Evolutionary conservation across 2,797 vertebrate species (phyloP).

Genomic region (Chaunax sp.): DNA sequence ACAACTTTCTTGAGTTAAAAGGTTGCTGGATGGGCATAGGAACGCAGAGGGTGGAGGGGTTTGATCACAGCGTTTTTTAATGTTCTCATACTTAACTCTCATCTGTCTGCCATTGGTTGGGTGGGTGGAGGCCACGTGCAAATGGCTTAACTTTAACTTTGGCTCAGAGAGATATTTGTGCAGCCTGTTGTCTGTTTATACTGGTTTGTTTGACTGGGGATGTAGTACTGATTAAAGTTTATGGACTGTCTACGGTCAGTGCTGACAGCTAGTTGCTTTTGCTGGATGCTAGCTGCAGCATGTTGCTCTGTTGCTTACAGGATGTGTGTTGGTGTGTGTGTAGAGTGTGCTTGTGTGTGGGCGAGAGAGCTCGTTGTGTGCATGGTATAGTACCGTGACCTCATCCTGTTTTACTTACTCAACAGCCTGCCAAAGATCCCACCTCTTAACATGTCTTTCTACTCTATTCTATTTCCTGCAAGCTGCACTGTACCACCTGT

Average conservation of each 20-base stretch:
- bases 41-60: not conserved
- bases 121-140: slow-evolving; percentile 1
- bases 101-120: not conserved
- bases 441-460: slow-evolving; percentile 26
- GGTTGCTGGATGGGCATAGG: not conserved
- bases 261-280: not conserved
- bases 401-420: slow-evolving; percentile 40
- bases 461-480: no score
- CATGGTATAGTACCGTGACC: slow-evolving; percentile 32
- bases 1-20: no score
- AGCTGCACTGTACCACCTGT: no score
- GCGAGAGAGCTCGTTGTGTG: slow-evolving; percentile 11
- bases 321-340: not conserved
- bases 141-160: not conserved
- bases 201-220: slow-evolving; percentile 32
- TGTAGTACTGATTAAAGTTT: slow-evolving; percentile 16
- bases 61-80: slow-evolving; percentile 15
- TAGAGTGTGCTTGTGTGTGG: slow-evolving; percentile 1
- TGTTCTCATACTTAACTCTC: slow-evolving; percentile 10
- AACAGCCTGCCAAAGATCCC: slow-evolving; percentile 12
- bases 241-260: not conserved
- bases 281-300: slow-evolving; percentile 12
- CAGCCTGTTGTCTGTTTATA: slow-evolving; percentile 16
- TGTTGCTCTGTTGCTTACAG: slow-evolving; percentile 11
- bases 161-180: slow-evolving; percentile 9